phyloP scores from a whole-genome alignment of 1,140 invertebrate genomes.

The Coptotermes formosanus region DNA sequence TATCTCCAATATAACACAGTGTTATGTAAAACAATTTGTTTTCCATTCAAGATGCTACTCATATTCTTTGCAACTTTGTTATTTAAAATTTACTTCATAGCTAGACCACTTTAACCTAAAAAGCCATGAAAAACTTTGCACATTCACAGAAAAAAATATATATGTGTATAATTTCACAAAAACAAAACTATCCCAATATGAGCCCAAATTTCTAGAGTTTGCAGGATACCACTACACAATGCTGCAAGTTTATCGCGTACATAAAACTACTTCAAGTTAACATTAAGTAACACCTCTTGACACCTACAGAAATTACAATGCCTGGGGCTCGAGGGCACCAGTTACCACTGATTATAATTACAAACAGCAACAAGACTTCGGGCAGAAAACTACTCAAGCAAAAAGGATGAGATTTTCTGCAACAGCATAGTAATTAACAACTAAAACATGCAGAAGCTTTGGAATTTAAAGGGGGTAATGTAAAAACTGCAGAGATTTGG shows the following conservation, averaged over 20 bases:
- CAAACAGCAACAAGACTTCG: neutral
- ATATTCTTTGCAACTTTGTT: neutral
- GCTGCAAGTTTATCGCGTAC: neutral
- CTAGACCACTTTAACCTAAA: constrained; percentile 13
- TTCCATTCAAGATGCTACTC: neutral
- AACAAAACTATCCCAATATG: constrained; percentile 11
- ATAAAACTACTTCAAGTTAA: neutral
- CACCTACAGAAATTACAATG: neutral
- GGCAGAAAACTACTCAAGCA: neutral
- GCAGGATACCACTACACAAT: neutral
- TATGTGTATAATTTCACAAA: neutral
- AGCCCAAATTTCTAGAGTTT: constrained; percentile 6
- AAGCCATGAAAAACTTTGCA: neutral
- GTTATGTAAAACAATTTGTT: neutral
- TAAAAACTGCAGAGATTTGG: neutral
- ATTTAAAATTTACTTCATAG: neutral
- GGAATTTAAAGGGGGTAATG: neutral
- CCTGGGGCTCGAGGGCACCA: neutral
- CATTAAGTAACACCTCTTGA: constrained; percentile 5
- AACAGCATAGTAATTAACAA: neutral
- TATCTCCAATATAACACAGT: constrained; percentile 5
- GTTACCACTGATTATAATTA: neutral
- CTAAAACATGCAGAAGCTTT: neutral
- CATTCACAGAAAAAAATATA: neutral
- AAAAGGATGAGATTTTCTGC: neutral